Evolutionary conservation across 2,113 vertebrate species (phyloP).

Genomic region (Bujurquina vittata): DNA sequence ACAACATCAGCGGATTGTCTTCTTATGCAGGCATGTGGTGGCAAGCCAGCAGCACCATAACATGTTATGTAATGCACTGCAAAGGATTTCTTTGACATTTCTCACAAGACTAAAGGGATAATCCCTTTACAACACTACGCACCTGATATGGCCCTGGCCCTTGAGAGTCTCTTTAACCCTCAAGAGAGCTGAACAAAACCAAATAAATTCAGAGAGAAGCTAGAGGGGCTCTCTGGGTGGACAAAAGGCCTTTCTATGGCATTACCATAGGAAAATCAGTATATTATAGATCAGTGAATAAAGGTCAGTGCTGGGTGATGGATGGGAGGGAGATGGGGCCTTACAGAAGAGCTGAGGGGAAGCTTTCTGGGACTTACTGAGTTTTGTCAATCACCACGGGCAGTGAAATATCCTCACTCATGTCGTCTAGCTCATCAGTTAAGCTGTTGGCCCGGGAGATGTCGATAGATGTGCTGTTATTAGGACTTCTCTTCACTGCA

Average conservation of each 20-base stretch:
- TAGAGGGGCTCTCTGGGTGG: constrained; percentile 49
- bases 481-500: constrained; percentile 72
- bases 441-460: constrained; percentile 84
- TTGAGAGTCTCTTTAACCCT: constrained; percentile 69
- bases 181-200: constrained; percentile 69
- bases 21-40: constrained; percentile 40
- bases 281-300: constrained; percentile 47
- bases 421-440: constrained; percentile 82
- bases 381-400: constrained; percentile 72
- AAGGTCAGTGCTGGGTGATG: constrained; percentile 56
- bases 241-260: constrained; percentile 55
- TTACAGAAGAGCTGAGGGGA: background rate
- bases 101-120: constrained; percentile 66
- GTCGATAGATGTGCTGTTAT: constrained; percentile 74
- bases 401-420: constrained; percentile 79
- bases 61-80: constrained; percentile 56
- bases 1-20: constrained; percentile 17
- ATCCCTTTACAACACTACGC: constrained; percentile 64
- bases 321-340: constrained; percentile 20
- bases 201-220: constrained; percentile 61
- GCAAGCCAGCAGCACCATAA: constrained; percentile 56
- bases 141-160: constrained; percentile 65
- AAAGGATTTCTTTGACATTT: constrained; percentile 66
- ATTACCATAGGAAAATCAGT: constrained; percentile 48
- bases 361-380: constrained; percentile 78